Evolutionary conservation across 2,797 vertebrate species (phyloP).

Genomic region (Sebastes melanostomus): DNA sequence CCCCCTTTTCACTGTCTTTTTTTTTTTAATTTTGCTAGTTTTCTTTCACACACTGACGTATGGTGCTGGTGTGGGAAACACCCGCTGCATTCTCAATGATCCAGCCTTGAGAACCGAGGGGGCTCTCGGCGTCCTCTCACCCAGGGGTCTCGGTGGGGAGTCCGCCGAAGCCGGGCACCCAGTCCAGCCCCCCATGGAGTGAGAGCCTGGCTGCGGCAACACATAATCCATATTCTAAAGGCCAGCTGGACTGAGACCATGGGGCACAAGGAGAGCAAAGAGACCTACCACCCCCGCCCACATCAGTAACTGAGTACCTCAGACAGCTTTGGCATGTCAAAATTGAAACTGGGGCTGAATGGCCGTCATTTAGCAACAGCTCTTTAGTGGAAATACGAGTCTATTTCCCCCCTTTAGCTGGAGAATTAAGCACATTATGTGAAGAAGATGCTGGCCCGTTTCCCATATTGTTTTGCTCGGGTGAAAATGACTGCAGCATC

Average conservation of each 20-base stretch:
- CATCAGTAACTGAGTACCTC: constrained; percentile 61
- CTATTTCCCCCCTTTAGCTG: constrained; percentile 49
- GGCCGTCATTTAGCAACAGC: constrained; percentile 63
- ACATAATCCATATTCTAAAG: constrained; percentile 84
- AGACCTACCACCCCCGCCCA: constrained; percentile 63
- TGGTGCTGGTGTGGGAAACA: constrained; percentile 65
- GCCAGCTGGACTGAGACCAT: constrained; percentile 78
- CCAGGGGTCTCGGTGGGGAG: constrained; percentile 78
- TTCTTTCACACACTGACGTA: constrained; percentile 71
- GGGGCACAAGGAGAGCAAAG: constrained; percentile 68
- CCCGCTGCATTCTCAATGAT: constrained; percentile 64
- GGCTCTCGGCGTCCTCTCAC: constrained; percentile 75
- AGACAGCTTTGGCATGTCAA: constrained; percentile 75
- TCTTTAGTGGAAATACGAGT: constrained; percentile 62
- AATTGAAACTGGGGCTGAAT: constrained; percentile 69
- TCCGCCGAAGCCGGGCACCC: constrained; percentile 67
- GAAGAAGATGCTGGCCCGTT: constrained; percentile 60
- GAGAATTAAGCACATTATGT: constrained; percentile 70
- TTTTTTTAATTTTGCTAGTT: constrained; percentile 28
- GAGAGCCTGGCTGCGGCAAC: constrained; percentile 62
- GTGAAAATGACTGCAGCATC: constrained; percentile 64
- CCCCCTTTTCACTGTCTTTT: constrained; percentile 49
- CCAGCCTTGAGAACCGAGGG: constrained; percentile 62
- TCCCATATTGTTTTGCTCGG: constrained; percentile 70
- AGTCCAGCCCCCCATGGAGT: constrained; percentile 69